These are phyloP conservation scores for Apamea monoglypha DNA, from an alignment of 2,888 invertebrate species.

Conservation along the genomic window DNA sequence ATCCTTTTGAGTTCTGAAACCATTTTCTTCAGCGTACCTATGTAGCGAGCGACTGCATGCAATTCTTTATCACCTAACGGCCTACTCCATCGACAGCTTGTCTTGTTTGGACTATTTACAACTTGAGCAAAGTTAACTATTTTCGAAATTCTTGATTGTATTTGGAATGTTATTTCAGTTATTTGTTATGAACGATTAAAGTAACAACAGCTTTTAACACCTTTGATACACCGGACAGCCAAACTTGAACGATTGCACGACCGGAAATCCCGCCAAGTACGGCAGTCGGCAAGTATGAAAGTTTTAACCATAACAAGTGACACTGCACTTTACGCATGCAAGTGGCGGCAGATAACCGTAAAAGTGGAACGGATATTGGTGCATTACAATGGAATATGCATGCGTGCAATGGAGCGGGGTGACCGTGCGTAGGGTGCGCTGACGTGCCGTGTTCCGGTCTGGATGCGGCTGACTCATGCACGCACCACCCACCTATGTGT, in stretches of 20 bases:
- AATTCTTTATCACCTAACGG: conserved; percentile 5
- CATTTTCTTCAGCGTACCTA: conserved; percentile 10
- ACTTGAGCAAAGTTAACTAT: neutral
- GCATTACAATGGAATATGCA: conserved; percentile 77
- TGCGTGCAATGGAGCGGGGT: conserved; percentile 80
- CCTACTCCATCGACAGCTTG: conserved; percentile 14
- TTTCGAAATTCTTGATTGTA: neutral
- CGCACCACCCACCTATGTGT: conserved; percentile 29
- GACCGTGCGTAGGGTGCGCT: conserved; percentile 74
- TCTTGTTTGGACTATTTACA: conserved; percentile 5
- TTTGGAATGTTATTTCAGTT: neutral
- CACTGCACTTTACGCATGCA: conserved; percentile 69
- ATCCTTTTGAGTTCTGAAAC: conserved; percentile 38
- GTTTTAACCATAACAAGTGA: conserved; percentile 63
- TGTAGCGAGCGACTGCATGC: neutral
- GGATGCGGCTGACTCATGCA: conserved; percentile 73
- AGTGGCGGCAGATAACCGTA: conserved; percentile 72
- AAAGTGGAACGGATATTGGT: conserved; percentile 88
- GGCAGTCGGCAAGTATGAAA: conserved; percentile 45
- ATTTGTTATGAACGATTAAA: conserved; percentile 8
- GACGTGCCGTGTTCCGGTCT: conserved; percentile 79
- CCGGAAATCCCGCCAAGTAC: conserved; percentile 55
- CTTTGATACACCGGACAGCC: neutral
- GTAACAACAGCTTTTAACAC: neutral
- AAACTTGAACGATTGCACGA: conserved; percentile 35